phyloP scores from a whole-genome alignment of 2,113 vertebrate species.

The Genyomyrus donnyi region DNA sequence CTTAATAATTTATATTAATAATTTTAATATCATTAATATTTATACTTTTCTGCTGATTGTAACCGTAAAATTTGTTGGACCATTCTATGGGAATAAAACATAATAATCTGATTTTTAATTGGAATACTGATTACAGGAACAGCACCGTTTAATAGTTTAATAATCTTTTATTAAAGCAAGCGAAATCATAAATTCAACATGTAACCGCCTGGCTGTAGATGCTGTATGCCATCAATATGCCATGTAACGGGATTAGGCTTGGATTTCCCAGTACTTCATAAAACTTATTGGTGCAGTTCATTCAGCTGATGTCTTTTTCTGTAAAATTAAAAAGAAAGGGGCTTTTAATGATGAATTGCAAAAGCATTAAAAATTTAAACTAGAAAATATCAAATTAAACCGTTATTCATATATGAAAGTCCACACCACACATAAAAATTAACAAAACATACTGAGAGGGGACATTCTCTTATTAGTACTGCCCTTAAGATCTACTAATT shows the following conservation, averaged over 20 bases:
- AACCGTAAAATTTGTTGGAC: neutral
- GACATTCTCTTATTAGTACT: neutral
- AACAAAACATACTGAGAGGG: neutral
- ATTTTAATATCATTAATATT: slow-evolving; percentile 11
- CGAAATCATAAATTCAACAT: neutral
- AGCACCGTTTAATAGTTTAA: neutral
- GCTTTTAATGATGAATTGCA: neutral
- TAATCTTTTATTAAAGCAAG: neutral
- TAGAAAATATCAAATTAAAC: neutral
- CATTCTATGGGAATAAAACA: neutral
- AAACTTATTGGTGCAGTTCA: slow-evolving; percentile 89
- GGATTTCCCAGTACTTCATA: slow-evolving; percentile 93
- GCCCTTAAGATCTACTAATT: neutral
- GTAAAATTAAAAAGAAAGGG: slow-evolving; percentile 23
- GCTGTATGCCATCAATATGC: slow-evolving; percentile 98
- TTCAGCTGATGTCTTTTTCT: slow-evolving; percentile 98
- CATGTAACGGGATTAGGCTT: slow-evolving; percentile 84
- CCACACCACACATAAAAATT: neutral
- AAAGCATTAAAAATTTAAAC: neutral
- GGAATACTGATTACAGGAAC: neutral
- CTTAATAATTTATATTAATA: neutral
- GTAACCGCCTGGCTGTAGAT: slow-evolving; percentile 85
- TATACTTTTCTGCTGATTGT: neutral
- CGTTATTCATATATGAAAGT: neutral
- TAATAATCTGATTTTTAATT: neutral